A percentile compares a stretch with the other conserved stretches of the same genome.
Evolutionary conservation across 2,113 vertebrate species (phyloP).

Genomic region (Emberiza fucata): DNA sequence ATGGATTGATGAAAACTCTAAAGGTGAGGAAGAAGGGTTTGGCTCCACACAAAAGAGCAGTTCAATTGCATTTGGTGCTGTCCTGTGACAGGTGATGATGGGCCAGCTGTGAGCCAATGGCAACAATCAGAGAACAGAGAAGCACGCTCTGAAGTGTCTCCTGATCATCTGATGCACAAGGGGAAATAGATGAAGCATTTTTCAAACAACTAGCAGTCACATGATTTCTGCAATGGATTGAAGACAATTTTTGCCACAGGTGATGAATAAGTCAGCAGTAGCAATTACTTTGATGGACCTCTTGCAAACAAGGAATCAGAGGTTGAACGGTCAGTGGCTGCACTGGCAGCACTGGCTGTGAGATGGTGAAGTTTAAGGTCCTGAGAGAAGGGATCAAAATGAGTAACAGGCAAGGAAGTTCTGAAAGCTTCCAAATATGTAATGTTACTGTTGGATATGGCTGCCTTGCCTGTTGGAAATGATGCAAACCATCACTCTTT

Average conservation of each 20-base stretch:
- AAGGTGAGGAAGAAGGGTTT: not conserved
- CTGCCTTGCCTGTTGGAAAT: not conserved
- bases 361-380: not conserved
- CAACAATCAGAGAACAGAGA: not conserved
- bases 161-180: not conserved
- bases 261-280: not conserved
- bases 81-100: not conserved
- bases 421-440: not conserved
- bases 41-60: not conserved
- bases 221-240: not conserved
- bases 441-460: not conserved
- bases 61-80: not conserved
- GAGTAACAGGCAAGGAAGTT: not conserved
- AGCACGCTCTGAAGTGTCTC: not conserved
- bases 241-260: not conserved
- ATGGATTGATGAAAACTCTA: not conserved
- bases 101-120: rapidly evolving
- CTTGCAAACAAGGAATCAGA: not conserved
- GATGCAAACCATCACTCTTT: not conserved
- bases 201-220: not conserved
- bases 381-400: not conserved
- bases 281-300: not conserved
- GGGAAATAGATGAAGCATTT: not conserved
- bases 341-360: not conserved
- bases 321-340: not conserved